Conservation (phyloP, 2,888 invertebrate genomes). For the Melanostoma mellinum region DNA sequence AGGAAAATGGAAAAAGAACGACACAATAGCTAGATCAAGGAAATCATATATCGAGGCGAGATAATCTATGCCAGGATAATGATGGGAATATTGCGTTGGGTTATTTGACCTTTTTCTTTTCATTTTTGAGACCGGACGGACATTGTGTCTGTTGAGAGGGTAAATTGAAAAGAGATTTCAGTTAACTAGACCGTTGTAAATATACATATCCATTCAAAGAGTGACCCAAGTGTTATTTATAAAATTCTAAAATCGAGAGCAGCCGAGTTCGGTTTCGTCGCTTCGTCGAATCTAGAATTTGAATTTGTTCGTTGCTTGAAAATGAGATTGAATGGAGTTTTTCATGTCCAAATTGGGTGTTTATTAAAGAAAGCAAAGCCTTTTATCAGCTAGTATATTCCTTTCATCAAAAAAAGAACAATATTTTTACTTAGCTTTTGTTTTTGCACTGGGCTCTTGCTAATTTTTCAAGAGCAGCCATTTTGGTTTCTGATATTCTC, state of each 20-base stretch:
- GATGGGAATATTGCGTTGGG: conserved; percentile 60
- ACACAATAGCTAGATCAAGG: conserved; percentile 61
- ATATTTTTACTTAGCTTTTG: too few relatives aligned
- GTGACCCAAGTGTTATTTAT: neutral
- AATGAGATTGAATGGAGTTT: too few relatives aligned
- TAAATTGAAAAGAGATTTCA: conserved; percentile 13
- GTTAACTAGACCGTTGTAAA: conserved; percentile 7
- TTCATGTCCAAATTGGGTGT: too few relatives aligned
- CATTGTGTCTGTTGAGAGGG: conserved; percentile 31
- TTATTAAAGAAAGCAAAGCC: too few relatives aligned
- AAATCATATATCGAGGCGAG: conserved; percentile 63
- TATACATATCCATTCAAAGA: neutral
- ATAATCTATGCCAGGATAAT: conserved; percentile 66
- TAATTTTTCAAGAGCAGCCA: too few relatives aligned
- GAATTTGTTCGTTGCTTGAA: too few relatives aligned
- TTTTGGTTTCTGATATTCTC: too few relatives aligned
- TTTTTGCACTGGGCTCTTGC: too few relatives aligned
- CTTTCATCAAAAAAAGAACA: too few relatives aligned
- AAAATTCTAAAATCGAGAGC: neutral
- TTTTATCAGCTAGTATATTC: too few relatives aligned
- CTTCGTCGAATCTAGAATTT: too few relatives aligned
- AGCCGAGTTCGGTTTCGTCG: too few relatives aligned
- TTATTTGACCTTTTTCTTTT: conserved; percentile 60
- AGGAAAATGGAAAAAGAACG: conserved; percentile 43
- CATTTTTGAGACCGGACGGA: conserved; percentile 32